Base-by-base conservation (phyloP, 64 coral and sea anemone species). In the Actinia equina region DNA sequence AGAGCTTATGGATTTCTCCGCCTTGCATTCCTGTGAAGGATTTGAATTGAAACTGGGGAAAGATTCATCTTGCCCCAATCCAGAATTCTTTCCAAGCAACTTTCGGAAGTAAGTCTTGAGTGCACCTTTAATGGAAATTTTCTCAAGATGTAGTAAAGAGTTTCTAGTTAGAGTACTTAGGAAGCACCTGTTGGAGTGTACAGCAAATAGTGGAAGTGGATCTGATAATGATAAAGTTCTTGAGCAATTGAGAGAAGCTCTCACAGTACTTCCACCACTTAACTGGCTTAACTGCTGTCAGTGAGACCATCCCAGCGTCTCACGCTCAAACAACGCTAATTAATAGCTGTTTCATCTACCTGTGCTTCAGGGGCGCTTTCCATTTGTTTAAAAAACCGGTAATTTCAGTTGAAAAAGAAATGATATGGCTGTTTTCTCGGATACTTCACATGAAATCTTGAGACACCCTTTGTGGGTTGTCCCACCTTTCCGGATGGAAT, bases 1-100 rank as follows among this genome's bases (percentile, higher is more conserved):
- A 70, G 77, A 84, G 15, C 19, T 86, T 46, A 44, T 85, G 62
- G 91, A 86, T 51, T 93, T 84, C 71, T 86, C 91, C 17, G 19
- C 49, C 43, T 62, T 89, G 25, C n/a, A 77, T 70, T n/a, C 26
- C 23, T 79, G 65, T 37, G 93, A 88, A 41, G 88, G 85, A n/a
- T 94, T 90, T 65, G 84, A 94, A 42, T 46, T 94, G 71, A 82
- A 90, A 88, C 83, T 95, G 90, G 76, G 71, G 71, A 23, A 93
- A 93, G 77, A 78, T 85, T 5, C 79, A 88, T 74, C 64, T 93
- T 16, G 17, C 49, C 54, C 81, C 86, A 59, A 85, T 93, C 56
- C 91, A 85, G 22, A 87, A 55, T 52, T 69, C n/a, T 8, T 18
- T 87, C 46, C 11, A 87, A 44, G 60, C 60, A 18, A 63, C 60